Base-by-base conservation (phyloP, 1,140 invertebrate genomes). In the Leguminivora glycinivorella region DNA sequence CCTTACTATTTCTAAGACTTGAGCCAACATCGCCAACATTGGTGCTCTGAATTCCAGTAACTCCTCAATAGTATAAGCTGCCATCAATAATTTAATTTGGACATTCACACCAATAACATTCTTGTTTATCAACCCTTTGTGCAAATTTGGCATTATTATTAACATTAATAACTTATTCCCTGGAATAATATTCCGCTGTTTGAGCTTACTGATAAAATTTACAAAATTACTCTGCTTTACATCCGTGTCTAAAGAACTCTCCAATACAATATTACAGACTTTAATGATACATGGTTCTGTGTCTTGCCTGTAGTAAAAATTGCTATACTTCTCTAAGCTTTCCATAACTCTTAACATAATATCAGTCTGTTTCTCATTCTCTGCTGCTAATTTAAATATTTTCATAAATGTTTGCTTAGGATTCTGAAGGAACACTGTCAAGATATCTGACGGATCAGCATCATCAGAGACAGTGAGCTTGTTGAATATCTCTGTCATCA, bases 111-210 rank as follows among this genome's bases (percentile, higher is more conserved):
- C 70, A n/a, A 14, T 56, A 22, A 83, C 75, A 70, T 86, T 73
- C 70, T 77, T 87, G 19, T 76, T 74, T 14, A 88, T 12, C 12
- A 91, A 72, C 12, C 76, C 83, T 60, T 73, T 75, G 58, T 91
- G 84, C 24, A 91, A 73, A 47, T 78, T 78, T 14, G 89, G 88
- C 88, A 91, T 90, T 26, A 89, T 83, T 52, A 90, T 78, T 29
- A 87, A 75, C 34, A 90, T 71, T 17, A 90, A 68, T 38, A 91
- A 76, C 31, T 86, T 86, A 52, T 78, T 34, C 12, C 74, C 78
- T 34, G 82, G 71, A 34, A 90, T 75, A 58, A 84, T 74, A 66
- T 82, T 71, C 69, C 60, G 19, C 17, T 58, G 67, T 69, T 87
- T 89, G 43, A 91, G 63, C 7, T 58, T 74, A 73, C 68, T 73